Conservation (phyloP, 2,797 vertebrate species). For the Lutjanus campechanus region DNA sequence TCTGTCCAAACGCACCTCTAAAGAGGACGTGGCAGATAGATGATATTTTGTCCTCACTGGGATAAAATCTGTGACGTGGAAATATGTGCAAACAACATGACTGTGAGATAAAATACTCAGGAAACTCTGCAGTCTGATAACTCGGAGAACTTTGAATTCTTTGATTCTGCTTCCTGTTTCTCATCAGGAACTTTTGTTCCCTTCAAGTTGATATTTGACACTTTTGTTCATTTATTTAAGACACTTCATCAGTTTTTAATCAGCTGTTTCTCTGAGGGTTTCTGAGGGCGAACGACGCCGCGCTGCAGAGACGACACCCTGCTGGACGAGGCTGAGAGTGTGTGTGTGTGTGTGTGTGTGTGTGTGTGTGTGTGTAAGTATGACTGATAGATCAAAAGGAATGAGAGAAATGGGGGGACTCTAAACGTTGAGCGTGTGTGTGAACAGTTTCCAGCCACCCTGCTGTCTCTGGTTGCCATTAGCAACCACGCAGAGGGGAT, state of each 20-base stretch:
- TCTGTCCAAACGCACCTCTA: too few species aligned
- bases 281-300: neutral
- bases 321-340: neutral
- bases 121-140: too few species aligned
- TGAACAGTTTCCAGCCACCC: conserved; percentile 10
- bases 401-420: too few species aligned
- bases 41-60: too few species aligned
- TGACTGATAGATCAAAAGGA: neutral
- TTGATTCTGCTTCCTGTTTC: too few species aligned
- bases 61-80: too few species aligned
- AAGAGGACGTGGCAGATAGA: too few species aligned
- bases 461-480: conserved; percentile 31
- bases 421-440: too few species aligned
- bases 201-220: neutral
- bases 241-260: neutral
- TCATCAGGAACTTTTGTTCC: neutral
- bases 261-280: neutral
- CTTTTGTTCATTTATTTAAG: neutral
- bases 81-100: too few species aligned
- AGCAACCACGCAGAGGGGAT: conserved; percentile 30
- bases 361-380: neutral
- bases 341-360: conserved; percentile 18
- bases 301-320: neutral
- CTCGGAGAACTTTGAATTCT: neutral
- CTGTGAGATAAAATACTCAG: too few species aligned